Evolutionary conservation across 2,888 invertebrate species (phyloP), one percentile per base, ranked within the genome.

Genomic region (Amphiduros pacificus): DNA sequence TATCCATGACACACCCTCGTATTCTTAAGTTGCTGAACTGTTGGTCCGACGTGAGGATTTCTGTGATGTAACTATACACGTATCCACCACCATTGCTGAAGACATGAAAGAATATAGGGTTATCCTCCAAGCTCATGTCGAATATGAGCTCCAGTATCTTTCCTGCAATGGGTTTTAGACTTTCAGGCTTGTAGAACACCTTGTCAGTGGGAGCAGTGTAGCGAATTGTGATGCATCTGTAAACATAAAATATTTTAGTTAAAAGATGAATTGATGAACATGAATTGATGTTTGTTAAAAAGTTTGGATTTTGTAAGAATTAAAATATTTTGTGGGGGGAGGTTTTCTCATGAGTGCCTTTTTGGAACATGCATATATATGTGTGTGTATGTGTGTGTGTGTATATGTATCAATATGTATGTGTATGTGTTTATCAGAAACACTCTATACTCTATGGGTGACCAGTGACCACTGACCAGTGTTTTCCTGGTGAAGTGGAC

Each of bases 41-140:
- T 24, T 24, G 9, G 6, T 59, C 52, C 3, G 22, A 61, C 49
- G 63, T 66, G 24, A 77, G 87, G 62, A 88, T 88, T 63, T 87
- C 75, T 36, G 87, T 87, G 69, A 90, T 87, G 78, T 89, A 88
- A 67, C 87, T 87, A 77, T 90, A 90, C 11, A 90, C 84, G 74
- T 87, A 88, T 3, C 89, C 88, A 22, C 90, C 91, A n/a, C 90
- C 89, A 76, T 91, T 91, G 65, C 90, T 90, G 77, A 91, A 90
- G 61, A 89, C 86, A 74, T 91, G 91, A 76, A 91, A 87, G 65
- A 91, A 87, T 58, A 90, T 85, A 5, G 90, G 90, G 80, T 90
- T 89, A 36, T 86, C 86, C 75, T 89, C 87, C 63, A 90, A 86
- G 73, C 87, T 88, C 82, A 89, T 86, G 64, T 90, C 90, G 50